Evolutionary conservation across 2,888 invertebrate genomes (phyloP).

Genomic region (Elegia similella): DNA sequence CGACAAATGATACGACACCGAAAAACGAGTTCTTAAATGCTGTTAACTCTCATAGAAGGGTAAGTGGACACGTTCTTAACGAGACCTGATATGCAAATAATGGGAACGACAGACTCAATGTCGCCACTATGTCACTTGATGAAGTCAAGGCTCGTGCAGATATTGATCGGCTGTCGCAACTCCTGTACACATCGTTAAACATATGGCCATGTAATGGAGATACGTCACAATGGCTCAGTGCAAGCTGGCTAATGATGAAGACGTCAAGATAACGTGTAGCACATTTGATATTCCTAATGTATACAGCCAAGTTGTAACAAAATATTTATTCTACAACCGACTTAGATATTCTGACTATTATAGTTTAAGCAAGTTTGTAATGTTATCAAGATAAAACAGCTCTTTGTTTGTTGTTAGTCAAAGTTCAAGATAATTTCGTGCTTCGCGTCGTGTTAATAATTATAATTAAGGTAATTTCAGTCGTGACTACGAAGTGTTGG

Average conservation of each 20-base stretch:
- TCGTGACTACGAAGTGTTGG: conserved; percentile 39
- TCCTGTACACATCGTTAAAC: conserved; percentile 52
- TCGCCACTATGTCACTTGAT: conserved; percentile 35
- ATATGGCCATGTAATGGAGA: conserved; percentile 47
- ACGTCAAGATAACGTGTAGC: conserved; percentile 42
- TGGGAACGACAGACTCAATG: conserved; percentile 32
- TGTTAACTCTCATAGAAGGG: conserved; percentile 4
- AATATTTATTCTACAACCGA: not conserved
- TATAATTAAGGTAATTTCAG: conserved; percentile 44
- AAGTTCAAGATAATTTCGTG: conserved; percentile 18
- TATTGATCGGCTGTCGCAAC: conserved; percentile 53
- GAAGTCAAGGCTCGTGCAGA: conserved; percentile 37
- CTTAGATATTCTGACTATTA: not conserved
- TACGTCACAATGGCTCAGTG: conserved; percentile 38
- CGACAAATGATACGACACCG: conserved; percentile 1
- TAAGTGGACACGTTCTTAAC: conserved; percentile 14
- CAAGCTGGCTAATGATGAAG: conserved; percentile 43
- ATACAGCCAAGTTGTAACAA: not conserved
- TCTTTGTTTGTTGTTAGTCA: conserved; percentile 13
- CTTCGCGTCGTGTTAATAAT: conserved; percentile 21
- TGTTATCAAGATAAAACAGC: not conserved
- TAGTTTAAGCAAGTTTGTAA: not conserved
- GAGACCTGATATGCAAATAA: conserved; percentile 13
- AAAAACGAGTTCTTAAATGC: conserved; percentile 4
- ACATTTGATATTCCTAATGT: conserved; percentile 30